Conservation (phyloP, 2,888 invertebrate species). For the Tanypteryx hageni region DNA sequence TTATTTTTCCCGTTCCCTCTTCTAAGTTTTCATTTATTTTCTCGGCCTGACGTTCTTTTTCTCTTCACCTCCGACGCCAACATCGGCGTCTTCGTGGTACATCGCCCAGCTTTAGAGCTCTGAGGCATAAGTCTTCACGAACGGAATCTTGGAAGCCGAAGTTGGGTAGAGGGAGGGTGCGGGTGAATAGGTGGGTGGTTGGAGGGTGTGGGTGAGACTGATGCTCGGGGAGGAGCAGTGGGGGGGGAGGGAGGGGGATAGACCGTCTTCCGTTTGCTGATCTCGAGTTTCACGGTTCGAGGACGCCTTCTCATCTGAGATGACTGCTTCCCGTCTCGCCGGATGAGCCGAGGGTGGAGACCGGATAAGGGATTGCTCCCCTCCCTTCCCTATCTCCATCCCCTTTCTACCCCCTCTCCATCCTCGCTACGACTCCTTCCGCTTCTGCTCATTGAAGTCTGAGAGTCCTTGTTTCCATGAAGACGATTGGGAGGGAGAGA, state of each 20-base stretch:
- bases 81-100: background rate
- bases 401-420: constrained; percentile 27
- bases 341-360: constrained; percentile 20
- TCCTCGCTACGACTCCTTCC: constrained; percentile 56
- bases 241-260: background rate
- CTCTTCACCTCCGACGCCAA: background rate
- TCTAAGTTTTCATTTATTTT: background rate
- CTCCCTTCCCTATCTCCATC: background rate
- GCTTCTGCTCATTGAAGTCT: constrained; percentile 38
- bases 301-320: constrained; percentile 50
- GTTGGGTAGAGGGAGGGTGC: background rate
- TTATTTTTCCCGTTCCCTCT: background rate
- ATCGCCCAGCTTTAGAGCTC: background rate
- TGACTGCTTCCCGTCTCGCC: constrained; percentile 63
- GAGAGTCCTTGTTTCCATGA: constrained; percentile 29
- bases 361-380: background rate
- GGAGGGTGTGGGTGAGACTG: background rate
- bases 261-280: constrained; percentile 50
- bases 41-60: background rate
- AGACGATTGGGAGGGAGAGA: background rate
- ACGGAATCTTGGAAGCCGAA: background rate
- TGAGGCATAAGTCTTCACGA: background rate
- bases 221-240: background rate
- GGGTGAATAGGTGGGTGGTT: background rate
- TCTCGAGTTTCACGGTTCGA: constrained; percentile 58